Evolutionary conservation across 1,140 invertebrate genomes (phyloP), one percentile per base, ranked within the genome.

Genomic region (Ruditapes philippinarum): DNA sequence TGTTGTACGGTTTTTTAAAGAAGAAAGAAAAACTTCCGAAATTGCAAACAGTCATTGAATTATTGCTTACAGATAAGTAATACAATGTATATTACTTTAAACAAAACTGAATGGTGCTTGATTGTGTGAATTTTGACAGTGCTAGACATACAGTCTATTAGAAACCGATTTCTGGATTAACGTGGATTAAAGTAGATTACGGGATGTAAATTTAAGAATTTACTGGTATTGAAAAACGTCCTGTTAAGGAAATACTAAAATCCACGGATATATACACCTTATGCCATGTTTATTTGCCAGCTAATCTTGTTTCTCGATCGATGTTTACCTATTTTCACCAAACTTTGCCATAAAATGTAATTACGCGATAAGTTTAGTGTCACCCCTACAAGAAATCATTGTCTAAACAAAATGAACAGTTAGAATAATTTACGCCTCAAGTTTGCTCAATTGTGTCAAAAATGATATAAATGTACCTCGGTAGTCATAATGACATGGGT

Each of bases 341-440:
- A 84, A 73, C 60, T 84, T 84, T 74, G 60, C 65, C 82, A 84
- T 84, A 84, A 84, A 84, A 49, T 28, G 82, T 65, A 84, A 84
- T 84, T 84, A 84, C 22, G 65, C 9, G 65, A 49, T 84, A 40
- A 78, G 74, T 78, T 31, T 38, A 62, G 4, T 60, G 79, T 65
- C 79, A 62, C 79, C 22, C 5, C 12, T 78, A 78, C 74, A 70
- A 22, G 28, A 36, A 84, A 68, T 36, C 65, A 38, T 54, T 74
- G 82, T 84, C 65, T 84, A 84, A 84, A 84, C 82, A 84, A 68
- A 83, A 83, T 68, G 80, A 62, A 60, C 80, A 65, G 80, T 83
- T 83, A 83, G 65, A 84, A 84, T 51, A 84, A 84, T 84, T 84
- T 84, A 84, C 82, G 82, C 82, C 82, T 84, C 17, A 65, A 73